Evolutionary conservation across 2,888 invertebrate genomes (phyloP).

Genomic region (Xestia rhomboidea): DNA sequence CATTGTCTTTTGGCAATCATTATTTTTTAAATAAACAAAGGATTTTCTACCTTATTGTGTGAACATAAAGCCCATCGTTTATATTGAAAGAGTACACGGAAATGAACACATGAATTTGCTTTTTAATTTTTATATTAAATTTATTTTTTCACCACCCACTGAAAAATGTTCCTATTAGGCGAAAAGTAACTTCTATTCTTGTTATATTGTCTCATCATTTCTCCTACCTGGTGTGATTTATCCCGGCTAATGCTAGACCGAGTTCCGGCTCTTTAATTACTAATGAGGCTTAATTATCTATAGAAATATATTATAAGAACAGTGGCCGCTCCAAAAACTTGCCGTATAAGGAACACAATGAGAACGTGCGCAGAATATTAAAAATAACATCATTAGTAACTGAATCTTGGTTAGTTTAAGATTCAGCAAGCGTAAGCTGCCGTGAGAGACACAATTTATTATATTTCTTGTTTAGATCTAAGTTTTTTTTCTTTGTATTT

Average conservation of each 20-base stretch:
- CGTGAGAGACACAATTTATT: neutral
- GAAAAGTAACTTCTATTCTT: slow-evolving; percentile 29
- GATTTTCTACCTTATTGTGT: slow-evolving; percentile 25
- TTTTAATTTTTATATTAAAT: slow-evolving; percentile 20
- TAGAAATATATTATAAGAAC: slow-evolving; percentile 25
- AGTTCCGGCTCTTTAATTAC: slow-evolving; percentile 29
- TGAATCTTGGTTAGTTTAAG: neutral
- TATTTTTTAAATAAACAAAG: slow-evolving; percentile 4
- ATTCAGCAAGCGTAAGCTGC: neutral
- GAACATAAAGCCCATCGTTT: slow-evolving; percentile 9
- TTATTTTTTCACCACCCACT: neutral
- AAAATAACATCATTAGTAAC: neutral
- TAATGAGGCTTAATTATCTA: slow-evolving; percentile 33
- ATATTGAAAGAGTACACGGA: slow-evolving; percentile 27
- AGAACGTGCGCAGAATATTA: neutral
- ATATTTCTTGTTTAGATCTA: neutral
- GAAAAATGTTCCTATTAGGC: neutral
- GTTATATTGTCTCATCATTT: neutral
- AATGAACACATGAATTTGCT: slow-evolving; percentile 38
- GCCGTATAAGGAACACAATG: slow-evolving; percentile 16
- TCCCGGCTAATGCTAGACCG: neutral
- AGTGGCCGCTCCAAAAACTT: slow-evolving; percentile 20
- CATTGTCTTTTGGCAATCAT: slow-evolving; percentile 60
- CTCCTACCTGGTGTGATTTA: slow-evolving; percentile 18
- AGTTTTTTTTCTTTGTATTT: neutral